Conservation (phyloP, 2,888 invertebrate species). For the Drosophila pegasa region DNA sequence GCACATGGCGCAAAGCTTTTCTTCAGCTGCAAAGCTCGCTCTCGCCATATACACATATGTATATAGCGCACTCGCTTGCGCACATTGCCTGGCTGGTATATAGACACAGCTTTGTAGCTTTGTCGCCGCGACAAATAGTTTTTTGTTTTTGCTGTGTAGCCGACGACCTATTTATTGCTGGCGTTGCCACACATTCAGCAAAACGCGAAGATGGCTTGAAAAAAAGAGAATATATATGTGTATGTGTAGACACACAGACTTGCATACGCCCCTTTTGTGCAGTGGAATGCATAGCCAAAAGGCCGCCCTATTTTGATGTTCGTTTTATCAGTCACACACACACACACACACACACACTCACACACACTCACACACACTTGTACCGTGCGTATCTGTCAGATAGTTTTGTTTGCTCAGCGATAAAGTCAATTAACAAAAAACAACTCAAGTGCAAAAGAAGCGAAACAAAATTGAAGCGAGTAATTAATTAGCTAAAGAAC, state of each 20-base stretch:
- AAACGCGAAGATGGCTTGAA: slow-evolving; percentile 1
- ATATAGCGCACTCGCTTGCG: slow-evolving; percentile 21
- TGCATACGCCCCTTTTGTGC: slow-evolving; percentile 31
- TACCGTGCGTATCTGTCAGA: slow-evolving; percentile 40
- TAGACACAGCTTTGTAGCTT: slow-evolving; percentile 40
- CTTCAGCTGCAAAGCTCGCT: slow-evolving; percentile 38
- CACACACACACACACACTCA: background rate
- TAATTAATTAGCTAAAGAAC: slow-evolving; percentile 65
- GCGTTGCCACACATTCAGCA: slow-evolving; percentile 48
- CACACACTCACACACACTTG: background rate
- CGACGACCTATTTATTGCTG: slow-evolving; percentile 68
- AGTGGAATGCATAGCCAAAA: slow-evolving; percentile 34
- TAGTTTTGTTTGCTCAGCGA: slow-evolving; percentile 76
- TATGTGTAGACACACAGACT: background rate
- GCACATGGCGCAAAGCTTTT: slow-evolving; percentile 52
- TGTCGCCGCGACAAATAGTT: slow-evolving; percentile 54
- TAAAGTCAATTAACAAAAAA: slow-evolving; percentile 77
- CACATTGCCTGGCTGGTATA: slow-evolving; percentile 10
- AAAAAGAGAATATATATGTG: background rate
- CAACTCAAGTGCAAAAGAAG: slow-evolving; percentile 57
- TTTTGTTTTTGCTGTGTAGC: slow-evolving; percentile 46
- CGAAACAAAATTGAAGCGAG: slow-evolving; percentile 12
- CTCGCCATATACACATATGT: too few species aligned
- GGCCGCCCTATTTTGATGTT: background rate
- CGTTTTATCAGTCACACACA: slow-evolving; percentile 5